Base-by-base conservation (phyloP, 2,113 vertebrate genomes). In the Edolisoma coerulescens region DNA sequence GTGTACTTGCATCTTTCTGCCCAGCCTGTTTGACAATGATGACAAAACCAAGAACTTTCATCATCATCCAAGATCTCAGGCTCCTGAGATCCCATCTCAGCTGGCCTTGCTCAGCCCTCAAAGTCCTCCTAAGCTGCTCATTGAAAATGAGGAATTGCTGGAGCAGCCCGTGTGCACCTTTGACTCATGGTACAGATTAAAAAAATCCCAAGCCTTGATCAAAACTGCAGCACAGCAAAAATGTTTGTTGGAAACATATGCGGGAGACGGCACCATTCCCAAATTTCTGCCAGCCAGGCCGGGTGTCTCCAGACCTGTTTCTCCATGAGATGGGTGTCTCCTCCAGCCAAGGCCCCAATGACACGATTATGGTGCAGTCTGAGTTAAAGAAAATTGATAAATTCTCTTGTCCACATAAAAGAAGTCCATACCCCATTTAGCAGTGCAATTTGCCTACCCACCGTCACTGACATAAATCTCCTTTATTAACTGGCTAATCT, bases 401-500 rank as follows among this genome's bases (percentile, higher is more conserved):
- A 97, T 95, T 95, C 92, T 96, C 91, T 91, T 92, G 95, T 95
- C 95, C 88, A 94, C 95, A 92, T 92, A 96, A 96, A 96, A 94
- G 88, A 88, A 96, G 93, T 93, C 96, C 95, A 96, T 93, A 96
- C 93, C 96, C 96, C 92, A 96, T 97, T 97, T 96, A 97, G 85
- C 95, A 96, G 92, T 95, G 87, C 93, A 96, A 97, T 96, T 96
- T 96, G 93, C 92, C 92, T 94, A 94, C 96, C 92, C 79, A 94
- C 92, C 77, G 16, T 94, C 95, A 74, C 95, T 88, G 79, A 59
- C 96, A 96, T 96, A 96, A 97, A 96, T 97, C 96, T 94, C 90
- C 88, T 96, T 95, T 96, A 97, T 96, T 95, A 96, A 95, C 96
- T 96, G 91, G 76, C 96, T 93, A 96, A 97, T 96, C 95, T 96